These are phyloP conservation scores for Proisotoma minuta DNA, from an alignment of 2,888 invertebrate species.

Conservation along the genomic window DNA sequence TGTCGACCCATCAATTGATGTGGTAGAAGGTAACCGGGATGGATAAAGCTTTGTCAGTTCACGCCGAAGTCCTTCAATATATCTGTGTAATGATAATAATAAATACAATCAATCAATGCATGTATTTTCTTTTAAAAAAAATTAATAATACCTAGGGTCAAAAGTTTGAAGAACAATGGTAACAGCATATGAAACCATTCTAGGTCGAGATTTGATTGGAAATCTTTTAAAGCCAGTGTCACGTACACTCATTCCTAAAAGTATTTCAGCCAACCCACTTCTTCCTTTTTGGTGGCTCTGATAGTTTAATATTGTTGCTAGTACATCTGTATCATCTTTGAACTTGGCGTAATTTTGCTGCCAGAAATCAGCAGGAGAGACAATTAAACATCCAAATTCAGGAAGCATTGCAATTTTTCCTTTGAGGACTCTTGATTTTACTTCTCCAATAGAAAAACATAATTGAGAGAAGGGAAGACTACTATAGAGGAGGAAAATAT, in stretches of 20 bases:
- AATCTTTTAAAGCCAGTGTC: slow-evolving; percentile 87
- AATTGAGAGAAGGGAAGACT: slow-evolving; percentile 56
- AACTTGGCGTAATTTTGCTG: slow-evolving; percentile 74
- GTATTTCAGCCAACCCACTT: slow-evolving; percentile 78
- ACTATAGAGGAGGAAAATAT: slow-evolving; percentile 19
- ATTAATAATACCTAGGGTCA: slow-evolving; percentile 34
- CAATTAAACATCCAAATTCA: slow-evolving; percentile 81
- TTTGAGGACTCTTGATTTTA: slow-evolving; percentile 61
- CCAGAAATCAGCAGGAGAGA: slow-evolving; percentile 95
- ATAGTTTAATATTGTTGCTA: slow-evolving; percentile 74
- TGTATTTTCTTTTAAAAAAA: background rate
- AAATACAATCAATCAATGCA: background rate
- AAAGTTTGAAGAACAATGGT: slow-evolving; percentile 69
- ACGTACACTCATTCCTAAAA: slow-evolving; percentile 85
- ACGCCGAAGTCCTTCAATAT: slow-evolving; percentile 66
- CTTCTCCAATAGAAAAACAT: slow-evolving; percentile 50
- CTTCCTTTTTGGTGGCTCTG: slow-evolving; percentile 78
- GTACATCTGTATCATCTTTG: slow-evolving; percentile 70
- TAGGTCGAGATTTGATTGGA: slow-evolving; percentile 74
- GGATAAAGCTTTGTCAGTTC: slow-evolving; percentile 69
- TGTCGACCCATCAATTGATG: too few relatives aligned
- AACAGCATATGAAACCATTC: slow-evolving; percentile 82
- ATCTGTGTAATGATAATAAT: slow-evolving; percentile 57
- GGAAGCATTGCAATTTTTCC: slow-evolving; percentile 64
- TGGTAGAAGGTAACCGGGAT: slow-evolving; percentile 12